Evolutionary conservation across 2,797 vertebrate genomes (phyloP).

Genomic region (Ptychobarbus kaznakovi): DNA sequence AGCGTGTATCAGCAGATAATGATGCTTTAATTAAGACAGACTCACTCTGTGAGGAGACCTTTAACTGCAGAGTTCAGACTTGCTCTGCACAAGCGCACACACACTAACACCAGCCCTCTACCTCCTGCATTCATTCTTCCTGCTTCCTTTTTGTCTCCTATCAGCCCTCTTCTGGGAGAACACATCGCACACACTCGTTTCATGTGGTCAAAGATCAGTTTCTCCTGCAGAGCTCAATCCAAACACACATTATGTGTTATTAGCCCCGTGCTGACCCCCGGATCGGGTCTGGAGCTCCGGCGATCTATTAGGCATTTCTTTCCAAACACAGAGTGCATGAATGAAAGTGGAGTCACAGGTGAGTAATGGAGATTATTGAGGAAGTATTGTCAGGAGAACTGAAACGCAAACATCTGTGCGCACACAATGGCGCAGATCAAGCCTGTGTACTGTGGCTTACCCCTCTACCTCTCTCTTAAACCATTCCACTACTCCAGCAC

Average conservation of each 20-base stretch:
- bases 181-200: conserved; percentile 37
- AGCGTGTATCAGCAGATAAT: neutral
- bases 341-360: conserved; percentile 45
- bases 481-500: conserved; percentile 74
- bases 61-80: conserved; percentile 14
- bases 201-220: conserved; percentile 53
- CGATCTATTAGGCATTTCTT: conserved; percentile 33
- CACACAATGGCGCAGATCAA: conserved; percentile 31
- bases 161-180: conserved; percentile 29
- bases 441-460: conserved; percentile 13
- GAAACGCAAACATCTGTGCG: neutral
- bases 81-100: neutral
- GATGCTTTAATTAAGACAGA: conserved; percentile 58
- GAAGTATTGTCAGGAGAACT: conserved; percentile 39
- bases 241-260: conserved; percentile 47
- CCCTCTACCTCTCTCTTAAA: conserved; percentile 67
- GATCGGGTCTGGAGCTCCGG: conserved; percentile 28
- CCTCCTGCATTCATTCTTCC: neutral
- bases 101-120: neutral
- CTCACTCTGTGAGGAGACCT: conserved; percentile 14
- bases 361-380: conserved; percentile 35
- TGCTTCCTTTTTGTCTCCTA: neutral
- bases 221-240: conserved; percentile 40
- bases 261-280: conserved; percentile 44
- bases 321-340: conserved; percentile 36